Base-by-base conservation (phyloP, 1,140 invertebrate genomes). In the Drosophila insularis region DNA sequence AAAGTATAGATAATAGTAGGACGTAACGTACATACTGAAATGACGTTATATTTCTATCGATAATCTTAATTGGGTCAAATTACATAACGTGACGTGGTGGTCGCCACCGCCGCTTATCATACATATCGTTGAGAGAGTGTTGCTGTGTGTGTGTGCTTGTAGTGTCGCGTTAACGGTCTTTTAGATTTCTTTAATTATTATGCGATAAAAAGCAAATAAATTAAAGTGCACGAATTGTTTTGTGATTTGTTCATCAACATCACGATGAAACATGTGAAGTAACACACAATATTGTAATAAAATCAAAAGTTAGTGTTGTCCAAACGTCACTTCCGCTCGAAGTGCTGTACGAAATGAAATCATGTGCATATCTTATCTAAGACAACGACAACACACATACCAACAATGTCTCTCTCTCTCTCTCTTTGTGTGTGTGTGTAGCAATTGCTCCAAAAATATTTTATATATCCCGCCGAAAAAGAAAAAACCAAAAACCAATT, bases 1-100 rank as follows among this genome's bases (percentile, higher is more conserved):
- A 2, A 27, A 27, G 27, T 27, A 27, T 0, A 6, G 27, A 5
- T 27, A 27, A 27, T 27, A 1, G 4, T 5, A 27, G 27, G 27
- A 27, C 27, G 27, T 4, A 27, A 21, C 14, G 2, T 37, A 4
- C 19, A 50, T 19, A 50, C 43, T 50, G 8, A 21, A 50, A 50
- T 50, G 17, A 50, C 43, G 43, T 21, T 50, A 50, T 50, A 11
- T 50, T 50, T 14, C 53, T n/a, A 35, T 58, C 55, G 31, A 58
- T 58, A 58, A 58, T 58, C 55, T 58, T 35, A 58, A 58, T 58
- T 58, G 31, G 55, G 55, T 58, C 55, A 58, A 58, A 58, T 58
- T 58, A 37, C 55, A 58, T 58, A 58, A 58, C 31, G 43, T 50
- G 43, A 50, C 43, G 43, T 50, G 43, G 7, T 50, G 3, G 40